Evolutionary conservation across 2,888 invertebrate genomes (phyloP).

Genomic region (Biston betularia): DNA sequence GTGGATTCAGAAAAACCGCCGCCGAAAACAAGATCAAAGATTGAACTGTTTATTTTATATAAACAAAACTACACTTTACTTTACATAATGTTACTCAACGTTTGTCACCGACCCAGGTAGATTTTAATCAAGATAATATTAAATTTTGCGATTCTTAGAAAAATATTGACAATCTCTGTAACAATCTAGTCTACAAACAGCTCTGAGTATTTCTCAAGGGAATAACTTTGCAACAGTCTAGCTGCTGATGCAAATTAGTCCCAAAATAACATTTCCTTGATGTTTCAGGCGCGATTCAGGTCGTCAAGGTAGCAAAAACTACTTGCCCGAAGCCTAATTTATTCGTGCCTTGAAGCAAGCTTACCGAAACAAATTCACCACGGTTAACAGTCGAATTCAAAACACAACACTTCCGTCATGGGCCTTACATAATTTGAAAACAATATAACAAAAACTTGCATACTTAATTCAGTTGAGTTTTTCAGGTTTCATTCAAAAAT

Average conservation of each 20-base stretch:
- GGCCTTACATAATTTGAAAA: conserved; percentile 54
- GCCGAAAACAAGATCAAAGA: conserved; percentile 14
- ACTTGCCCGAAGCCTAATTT: conserved; percentile 42
- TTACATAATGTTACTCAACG: conserved; percentile 30
- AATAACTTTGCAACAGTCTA: background rate
- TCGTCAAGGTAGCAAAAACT: conserved; percentile 39
- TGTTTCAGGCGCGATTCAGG: conserved; percentile 29
- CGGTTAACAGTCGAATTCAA: conserved; percentile 44
- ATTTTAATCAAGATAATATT: conserved; percentile 32
- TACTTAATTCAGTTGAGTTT: conserved; percentile 74
- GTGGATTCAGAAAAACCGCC: conserved; percentile 9
- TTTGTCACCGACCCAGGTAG: conserved; percentile 28
- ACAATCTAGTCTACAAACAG: conserved; percentile 23
- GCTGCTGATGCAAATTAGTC: background rate
- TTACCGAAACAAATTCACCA: conserved; percentile 42
- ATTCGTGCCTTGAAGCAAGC: conserved; percentile 46
- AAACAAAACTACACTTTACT: conserved; percentile 18
- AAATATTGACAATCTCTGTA: conserved; percentile 28
- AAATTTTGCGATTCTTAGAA: conserved; percentile 33
- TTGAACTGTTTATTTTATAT: conserved; percentile 6
- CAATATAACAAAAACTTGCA: conserved; percentile 65
- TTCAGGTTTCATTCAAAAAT: conserved; percentile 44
- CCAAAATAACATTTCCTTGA: conserved; percentile 21
- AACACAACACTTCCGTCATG: conserved; percentile 54
- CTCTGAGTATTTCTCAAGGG: conserved; percentile 23